These are phyloP conservation scores for Pectinophora gossypiella DNA, from an alignment of 1,140 invertebrate genomes.

Conservation along the genomic window DNA sequence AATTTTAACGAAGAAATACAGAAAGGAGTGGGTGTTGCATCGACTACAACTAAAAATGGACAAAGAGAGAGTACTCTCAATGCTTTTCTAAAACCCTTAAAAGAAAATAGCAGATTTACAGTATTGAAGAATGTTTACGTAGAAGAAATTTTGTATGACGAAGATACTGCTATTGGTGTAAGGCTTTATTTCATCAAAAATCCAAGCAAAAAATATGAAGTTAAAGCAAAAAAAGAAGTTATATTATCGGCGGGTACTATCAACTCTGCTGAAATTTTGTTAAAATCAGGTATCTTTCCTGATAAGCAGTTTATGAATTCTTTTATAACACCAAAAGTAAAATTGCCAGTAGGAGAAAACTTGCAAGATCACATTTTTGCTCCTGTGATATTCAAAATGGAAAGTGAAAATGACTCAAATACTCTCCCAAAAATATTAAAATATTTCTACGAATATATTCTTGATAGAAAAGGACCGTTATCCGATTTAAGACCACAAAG, in stretches of 20 bases:
- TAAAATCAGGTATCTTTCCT: constrained; percentile 68
- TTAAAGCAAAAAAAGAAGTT: constrained; percentile 72
- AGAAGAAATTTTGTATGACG: constrained; percentile 44
- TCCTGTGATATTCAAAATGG: neutral
- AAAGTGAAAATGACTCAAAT: neutral
- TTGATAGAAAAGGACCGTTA: neutral
- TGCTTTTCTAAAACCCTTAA: constrained; percentile 45
- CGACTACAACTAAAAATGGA: constrained; percentile 4
- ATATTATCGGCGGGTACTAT: constrained; percentile 76
- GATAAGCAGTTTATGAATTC: constrained; percentile 49
- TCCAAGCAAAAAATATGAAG: constrained; percentile 29
- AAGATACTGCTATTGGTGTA: constrained; percentile 27
- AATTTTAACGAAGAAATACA: constrained; percentile 1
- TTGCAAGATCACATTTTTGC: constrained; percentile 77
- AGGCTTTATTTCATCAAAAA: constrained; percentile 50
- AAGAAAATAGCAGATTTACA: constrained; percentile 76
- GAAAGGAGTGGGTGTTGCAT: constrained; percentile 1
- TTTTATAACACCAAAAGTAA: constrained; percentile 68
- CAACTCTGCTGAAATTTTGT: constrained; percentile 71
- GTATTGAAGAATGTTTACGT: constrained; percentile 62
- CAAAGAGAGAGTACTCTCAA: constrained; percentile 6
- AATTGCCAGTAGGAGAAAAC: constrained; percentile 84
- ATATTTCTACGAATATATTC: neutral
- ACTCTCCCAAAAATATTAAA: neutral
- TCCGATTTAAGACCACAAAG: neutral